phyloP scores from a whole-genome alignment of 2,797 vertebrate genomes.

The Valencia hispanica region DNA sequence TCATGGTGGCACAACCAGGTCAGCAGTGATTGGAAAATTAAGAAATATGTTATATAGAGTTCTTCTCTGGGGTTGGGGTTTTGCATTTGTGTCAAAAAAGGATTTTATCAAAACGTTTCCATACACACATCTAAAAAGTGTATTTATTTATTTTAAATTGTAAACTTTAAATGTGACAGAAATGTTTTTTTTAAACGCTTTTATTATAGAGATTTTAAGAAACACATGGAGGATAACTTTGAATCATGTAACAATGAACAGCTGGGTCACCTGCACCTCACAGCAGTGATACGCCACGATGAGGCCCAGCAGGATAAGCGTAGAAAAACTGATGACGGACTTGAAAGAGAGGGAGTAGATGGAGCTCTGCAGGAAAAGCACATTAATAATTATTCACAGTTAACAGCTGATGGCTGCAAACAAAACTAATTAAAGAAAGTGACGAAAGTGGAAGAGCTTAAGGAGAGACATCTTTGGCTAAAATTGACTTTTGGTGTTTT shows the following conservation, averaged over 20 bases:
- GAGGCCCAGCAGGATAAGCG: slow-evolving; percentile 87
- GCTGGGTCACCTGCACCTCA: slow-evolving; percentile 88
- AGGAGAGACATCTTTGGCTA: too few relatives aligned
- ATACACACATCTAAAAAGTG: neutral
- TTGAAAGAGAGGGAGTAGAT: slow-evolving; percentile 91
- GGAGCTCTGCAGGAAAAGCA: slow-evolving; percentile 82
- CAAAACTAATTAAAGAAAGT: neutral
- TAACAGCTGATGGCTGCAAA: slow-evolving; percentile 25
- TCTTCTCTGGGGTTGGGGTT: neutral
- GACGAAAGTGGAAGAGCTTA: neutral
- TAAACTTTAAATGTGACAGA: neutral
- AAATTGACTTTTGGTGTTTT: too few relatives aligned
- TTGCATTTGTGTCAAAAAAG: neutral
- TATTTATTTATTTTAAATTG: too few relatives aligned
- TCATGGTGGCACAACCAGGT: neutral
- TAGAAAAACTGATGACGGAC: slow-evolving; percentile 92
- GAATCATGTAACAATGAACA: neutral
- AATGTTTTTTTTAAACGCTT: too few relatives aligned
- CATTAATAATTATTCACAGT: slow-evolving; percentile 12
- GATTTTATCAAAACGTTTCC: neutral
- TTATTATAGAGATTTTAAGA: neutral
- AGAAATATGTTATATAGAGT: neutral
- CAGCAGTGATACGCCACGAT: slow-evolving; percentile 92
- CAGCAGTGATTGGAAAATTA: neutral
- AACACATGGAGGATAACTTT: neutral